These are phyloP conservation scores for Microplitis demolitor DNA, from an alignment of 1,140 invertebrate species.

Conservation along the genomic window DNA sequence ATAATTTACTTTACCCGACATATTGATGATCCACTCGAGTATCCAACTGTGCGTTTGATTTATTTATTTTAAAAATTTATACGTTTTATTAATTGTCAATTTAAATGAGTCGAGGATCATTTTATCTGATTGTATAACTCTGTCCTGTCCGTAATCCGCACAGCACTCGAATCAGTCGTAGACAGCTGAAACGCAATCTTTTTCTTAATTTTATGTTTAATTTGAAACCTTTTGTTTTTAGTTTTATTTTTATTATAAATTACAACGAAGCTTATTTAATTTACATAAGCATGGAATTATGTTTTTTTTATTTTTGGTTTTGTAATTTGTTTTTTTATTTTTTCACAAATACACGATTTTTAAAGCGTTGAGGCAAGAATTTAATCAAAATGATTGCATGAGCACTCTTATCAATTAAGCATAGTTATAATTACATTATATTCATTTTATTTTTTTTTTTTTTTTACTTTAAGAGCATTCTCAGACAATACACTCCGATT, in stretches of 20 bases:
- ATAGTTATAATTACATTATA: not conserved
- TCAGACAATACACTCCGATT: no score
- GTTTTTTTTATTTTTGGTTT: not conserved
- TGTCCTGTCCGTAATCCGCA: not conserved
- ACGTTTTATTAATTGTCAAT: not conserved
- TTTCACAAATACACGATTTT: constrained; percentile 30
- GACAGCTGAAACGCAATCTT: constrained; percentile 20
- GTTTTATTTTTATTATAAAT: not conserved
- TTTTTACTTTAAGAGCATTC: no score
- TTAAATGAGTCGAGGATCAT: not conserved
- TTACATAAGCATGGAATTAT: not conserved
- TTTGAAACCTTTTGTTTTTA: not conserved
- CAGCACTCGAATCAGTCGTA: constrained; percentile 20
- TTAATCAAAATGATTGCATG: constrained; percentile 1
- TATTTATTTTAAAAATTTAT: not conserved
- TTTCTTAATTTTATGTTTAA: constrained; percentile 13
- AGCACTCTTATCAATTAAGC: constrained; percentile 2
- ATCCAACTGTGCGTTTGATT: not conserved
- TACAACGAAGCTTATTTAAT: no score
- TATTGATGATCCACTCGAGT: no score
- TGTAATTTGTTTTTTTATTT: not conserved
- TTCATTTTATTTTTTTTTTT: no score
- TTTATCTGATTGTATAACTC: not conserved
- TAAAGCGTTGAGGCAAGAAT: constrained; percentile 2
- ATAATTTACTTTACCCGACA: not conserved